phyloP scores from a whole-genome alignment of 2,888 invertebrate genomes.

The Hemithea aestivaria region DNA sequence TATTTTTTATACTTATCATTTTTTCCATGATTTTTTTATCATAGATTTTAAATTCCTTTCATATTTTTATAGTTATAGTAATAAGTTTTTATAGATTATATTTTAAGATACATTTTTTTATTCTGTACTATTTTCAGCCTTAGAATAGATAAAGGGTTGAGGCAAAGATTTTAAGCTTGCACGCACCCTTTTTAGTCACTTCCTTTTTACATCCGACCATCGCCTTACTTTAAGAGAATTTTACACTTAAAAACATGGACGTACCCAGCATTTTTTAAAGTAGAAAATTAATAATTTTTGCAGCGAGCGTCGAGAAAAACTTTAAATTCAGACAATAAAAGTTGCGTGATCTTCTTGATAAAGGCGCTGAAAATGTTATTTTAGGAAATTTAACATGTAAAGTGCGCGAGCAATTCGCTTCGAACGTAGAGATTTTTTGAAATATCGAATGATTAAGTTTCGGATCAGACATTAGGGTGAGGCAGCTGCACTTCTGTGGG shows the following conservation, averaged over 20 bases:
- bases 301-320: too few species aligned
- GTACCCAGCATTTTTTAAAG: too few species aligned
- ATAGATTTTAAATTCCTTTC: slow-evolving; percentile 14
- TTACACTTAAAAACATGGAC: not conserved
- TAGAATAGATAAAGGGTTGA: slow-evolving; percentile 12
- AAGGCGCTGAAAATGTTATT: too few species aligned
- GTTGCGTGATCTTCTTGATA: too few species aligned
- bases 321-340: too few species aligned
- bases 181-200: slow-evolving; percentile 13
- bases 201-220: slow-evolving; percentile 4
- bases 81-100: not conserved
- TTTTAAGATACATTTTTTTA: not conserved
- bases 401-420: too few species aligned
- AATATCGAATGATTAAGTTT: too few species aligned
- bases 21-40: slow-evolving; percentile 5
- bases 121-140: slow-evolving; percentile 3
- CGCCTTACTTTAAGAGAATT: slow-evolving; percentile 5
- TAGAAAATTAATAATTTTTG: too few species aligned
- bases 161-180: slow-evolving; percentile 10
- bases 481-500: too few species aligned
- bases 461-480: too few species aligned
- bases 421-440: too few species aligned
- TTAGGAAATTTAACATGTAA: too few species aligned
- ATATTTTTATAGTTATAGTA: slow-evolving; percentile 4
- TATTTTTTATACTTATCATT: not conserved